Base-by-base conservation (phyloP, 2,797 vertebrate genomes). In the Chelonia mydas region DNA sequence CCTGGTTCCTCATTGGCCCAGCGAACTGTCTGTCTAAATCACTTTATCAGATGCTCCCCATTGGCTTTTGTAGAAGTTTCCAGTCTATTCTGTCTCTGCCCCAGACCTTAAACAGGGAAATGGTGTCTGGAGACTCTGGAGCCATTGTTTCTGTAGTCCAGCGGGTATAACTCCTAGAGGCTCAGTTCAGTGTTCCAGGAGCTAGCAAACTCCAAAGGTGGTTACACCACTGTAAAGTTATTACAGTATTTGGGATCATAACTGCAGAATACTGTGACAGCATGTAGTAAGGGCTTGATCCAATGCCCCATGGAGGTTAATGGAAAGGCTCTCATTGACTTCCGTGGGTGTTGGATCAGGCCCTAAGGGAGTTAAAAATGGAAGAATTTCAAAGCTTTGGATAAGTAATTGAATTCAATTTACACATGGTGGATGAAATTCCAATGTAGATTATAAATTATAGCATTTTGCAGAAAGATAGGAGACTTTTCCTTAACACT, bases 401-500 rank as follows among this genome's bases (percentile, higher is more conserved):
- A 21, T 68, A 37, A 68, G 25, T 3, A 79, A 2, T 5, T 59
- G 50, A 1, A 5, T 47, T 21, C 55, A 57, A 78, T 7, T 54
- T 49, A n/a, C 47, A 3, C 0, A 0, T 7, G 5, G n/a, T 93
- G 81, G 95, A 91, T 96, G 95, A 96, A 95, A 90, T 87, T 68
- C 83, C 94, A 81, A 78, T 77, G 86, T 86, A 91, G 74, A 95
- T 92, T 94, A 95, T 81, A 88, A 95, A 95, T 95, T 91, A 45
- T 61, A 72, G 51, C 21, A 0, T 92, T 94, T 95, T 89, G 74
- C 89, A 87, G 86, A 84, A 90, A 89, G 41, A 91, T 84, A 45
- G 59, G 88, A 61, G 83, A 92, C 91, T 92, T 89, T 90, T 74
- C 92, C 86, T 96, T 59, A 65, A 72, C 84, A 86, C 86, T 95